These are phyloP conservation scores for Hyperopisus bebe DNA, from an alignment of 2,113 vertebrate species.

Conservation along the genomic window DNA sequence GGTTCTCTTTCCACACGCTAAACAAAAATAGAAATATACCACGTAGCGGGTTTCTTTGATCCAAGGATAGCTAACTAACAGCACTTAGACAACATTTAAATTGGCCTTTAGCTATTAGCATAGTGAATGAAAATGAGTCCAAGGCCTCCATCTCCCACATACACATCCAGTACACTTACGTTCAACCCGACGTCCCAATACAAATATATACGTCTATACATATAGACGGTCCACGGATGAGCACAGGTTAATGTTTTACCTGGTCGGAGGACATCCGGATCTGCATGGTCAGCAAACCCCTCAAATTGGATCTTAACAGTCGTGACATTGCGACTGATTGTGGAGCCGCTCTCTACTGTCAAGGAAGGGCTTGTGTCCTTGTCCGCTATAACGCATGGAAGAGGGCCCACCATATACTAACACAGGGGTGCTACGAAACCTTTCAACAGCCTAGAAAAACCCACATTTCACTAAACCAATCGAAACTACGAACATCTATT, in stretches of 20 bases:
- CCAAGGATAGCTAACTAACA: background rate
- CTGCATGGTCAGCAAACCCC: conserved; percentile 48
- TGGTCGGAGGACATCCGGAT: conserved; percentile 62
- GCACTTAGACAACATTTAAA: background rate
- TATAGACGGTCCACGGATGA: background rate
- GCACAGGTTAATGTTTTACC: conserved; percentile 40
- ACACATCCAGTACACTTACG: background rate
- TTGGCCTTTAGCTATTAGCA: background rate
- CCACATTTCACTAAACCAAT: background rate
- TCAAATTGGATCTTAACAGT: conserved; percentile 47
- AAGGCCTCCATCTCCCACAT: background rate
- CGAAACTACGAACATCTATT: background rate
- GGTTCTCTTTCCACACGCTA: background rate
- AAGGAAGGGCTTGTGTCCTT: conserved; percentile 34
- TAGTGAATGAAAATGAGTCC: background rate
- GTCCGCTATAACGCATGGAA: conserved; percentile 33
- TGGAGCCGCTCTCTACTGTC: background rate
- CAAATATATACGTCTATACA: background rate
- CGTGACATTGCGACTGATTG: conserved; percentile 46
- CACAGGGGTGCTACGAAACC: conserved; percentile 9
- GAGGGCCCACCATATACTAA: conserved; percentile 25
- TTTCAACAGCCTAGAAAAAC: background rate
- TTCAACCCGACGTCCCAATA: background rate
- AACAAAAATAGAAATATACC: background rate
- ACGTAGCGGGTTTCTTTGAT: background rate